Conservation (phyloP, 1,140 invertebrate species). For the Drosophila arizonae region DNA sequence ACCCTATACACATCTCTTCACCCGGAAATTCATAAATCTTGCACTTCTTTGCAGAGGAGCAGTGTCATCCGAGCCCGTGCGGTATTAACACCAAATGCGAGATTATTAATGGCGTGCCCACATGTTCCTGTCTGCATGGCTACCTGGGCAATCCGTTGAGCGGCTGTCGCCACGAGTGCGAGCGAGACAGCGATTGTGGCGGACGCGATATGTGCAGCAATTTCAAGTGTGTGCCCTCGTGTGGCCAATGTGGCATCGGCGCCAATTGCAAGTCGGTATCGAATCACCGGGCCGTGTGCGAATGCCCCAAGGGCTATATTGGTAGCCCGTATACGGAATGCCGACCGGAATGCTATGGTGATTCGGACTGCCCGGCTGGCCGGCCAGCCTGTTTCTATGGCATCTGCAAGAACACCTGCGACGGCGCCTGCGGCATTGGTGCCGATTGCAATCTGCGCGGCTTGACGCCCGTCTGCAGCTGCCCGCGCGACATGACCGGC, state of each 20-base stretch:
- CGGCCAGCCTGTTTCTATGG: slow-evolving; percentile 92
- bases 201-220: slow-evolving; percentile 88
- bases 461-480: slow-evolving; percentile 91
- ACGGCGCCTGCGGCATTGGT: slow-evolving; percentile 90
- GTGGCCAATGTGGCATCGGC: slow-evolving; percentile 89
- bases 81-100: slow-evolving; percentile 91
- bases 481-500: slow-evolving; percentile 93
- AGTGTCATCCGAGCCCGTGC: slow-evolving; percentile 91
- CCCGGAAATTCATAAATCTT: not conserved
- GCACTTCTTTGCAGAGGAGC: slow-evolving; percentile 85
- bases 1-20: no score
- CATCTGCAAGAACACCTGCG: slow-evolving; percentile 91
- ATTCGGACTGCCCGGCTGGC: slow-evolving; percentile 89
- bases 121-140: slow-evolving; percentile 89
- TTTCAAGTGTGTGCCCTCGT: slow-evolving; percentile 91
- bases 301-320: slow-evolving; percentile 90
- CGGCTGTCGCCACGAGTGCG: slow-evolving; percentile 89
- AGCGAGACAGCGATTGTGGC: slow-evolving; percentile 89
- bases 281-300: slow-evolving; percentile 91
- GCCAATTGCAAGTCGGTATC: slow-evolving; percentile 90
- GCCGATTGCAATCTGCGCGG: slow-evolving; percentile 87
- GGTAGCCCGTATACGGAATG: slow-evolving; percentile 90
- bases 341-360: slow-evolving; percentile 88
- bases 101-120: slow-evolving; percentile 88
- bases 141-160: slow-evolving; percentile 88